Base-by-base conservation (phyloP, 1,140 invertebrate species). In the Drosophila repleta region DNA sequence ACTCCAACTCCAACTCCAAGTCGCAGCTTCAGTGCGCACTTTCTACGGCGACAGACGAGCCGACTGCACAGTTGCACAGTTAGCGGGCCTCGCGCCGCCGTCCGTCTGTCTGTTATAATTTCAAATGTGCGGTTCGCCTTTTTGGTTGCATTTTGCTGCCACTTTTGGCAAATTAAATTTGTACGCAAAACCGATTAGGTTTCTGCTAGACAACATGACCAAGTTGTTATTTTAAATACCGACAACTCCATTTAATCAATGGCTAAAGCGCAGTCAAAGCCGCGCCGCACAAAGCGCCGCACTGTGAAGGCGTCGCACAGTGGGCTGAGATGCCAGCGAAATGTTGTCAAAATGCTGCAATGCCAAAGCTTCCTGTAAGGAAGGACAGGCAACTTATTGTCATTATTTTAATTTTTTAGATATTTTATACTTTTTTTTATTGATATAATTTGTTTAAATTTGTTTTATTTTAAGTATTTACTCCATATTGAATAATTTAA, bases 121-220 rank as follows among this genome's bases (percentile, higher is more conserved):
- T 87, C 83, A 87, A 87, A 82, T 87, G 79, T 71, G 49, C 79
- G 46, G 66, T 65, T 76, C 66, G 72, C 83, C 84, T 83, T 83
- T 83, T 88, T 88, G 76, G 83, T 71, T 88, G 79, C 72, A 88
- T 83, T 85, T 88, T 79, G 68, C 83, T 88, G 79, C 83, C 83
- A 88, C 83, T 88, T 88, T 88, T 88, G 83, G 83, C 79, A 88
- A 88, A 88, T 88, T 88, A 88, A 88, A 88, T 88, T 88, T 88
- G 83, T 88, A 89, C 79, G 79, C 79, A 83, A 82, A 88, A 88
- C 83, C 83, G 83, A 88, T 88, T 88, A 88, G 84, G 83, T 76
- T 66, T 79, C 69, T 35, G 32, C 32, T 35, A 76, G 74, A 77
- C 76, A 79, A 83, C 83, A 88, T 88, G 83, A 71, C 83, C 83